phyloP scores from a whole-genome alignment of 2,797 vertebrate genomes.

The Crax fasciolata region DNA sequence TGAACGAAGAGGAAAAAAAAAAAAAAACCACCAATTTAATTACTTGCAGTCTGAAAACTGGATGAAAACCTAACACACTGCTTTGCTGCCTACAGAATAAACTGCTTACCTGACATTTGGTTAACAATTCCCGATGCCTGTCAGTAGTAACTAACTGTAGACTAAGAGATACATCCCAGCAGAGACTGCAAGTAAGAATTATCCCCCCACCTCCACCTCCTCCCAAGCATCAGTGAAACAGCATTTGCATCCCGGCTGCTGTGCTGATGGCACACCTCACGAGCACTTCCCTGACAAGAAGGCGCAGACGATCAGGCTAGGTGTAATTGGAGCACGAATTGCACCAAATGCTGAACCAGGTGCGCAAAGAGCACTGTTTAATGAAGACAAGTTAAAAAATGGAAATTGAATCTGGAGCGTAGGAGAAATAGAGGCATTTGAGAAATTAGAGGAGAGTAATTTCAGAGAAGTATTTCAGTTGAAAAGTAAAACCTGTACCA shows the following conservation, averaged over 20 bases:
- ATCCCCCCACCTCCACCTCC: background rate
- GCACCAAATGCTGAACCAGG: background rate
- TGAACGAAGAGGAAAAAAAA: background rate
- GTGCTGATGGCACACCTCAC: background rate
- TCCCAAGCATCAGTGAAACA: background rate
- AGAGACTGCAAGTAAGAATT: conserved; percentile 2
- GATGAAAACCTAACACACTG: background rate
- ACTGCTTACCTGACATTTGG: background rate
- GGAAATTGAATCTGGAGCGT: background rate
- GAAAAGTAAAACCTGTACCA: conserved; percentile 40
- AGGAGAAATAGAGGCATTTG: background rate
- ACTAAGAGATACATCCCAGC: background rate
- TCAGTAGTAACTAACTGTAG: background rate
- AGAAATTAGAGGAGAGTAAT: background rate
- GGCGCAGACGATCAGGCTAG: background rate
- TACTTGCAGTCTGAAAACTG: background rate
- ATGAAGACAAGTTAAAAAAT: background rate
- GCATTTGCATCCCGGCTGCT: background rate
- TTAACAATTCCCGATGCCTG: background rate
- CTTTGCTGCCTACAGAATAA: background rate
- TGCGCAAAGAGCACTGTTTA: background rate
- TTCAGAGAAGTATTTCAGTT: background rate
- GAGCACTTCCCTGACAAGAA: background rate
- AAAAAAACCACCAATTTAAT: background rate
- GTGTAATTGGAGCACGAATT: accelerated